Conservation (phyloP, 2,113 vertebrate genomes). For the Pungitius pungitius region DNA sequence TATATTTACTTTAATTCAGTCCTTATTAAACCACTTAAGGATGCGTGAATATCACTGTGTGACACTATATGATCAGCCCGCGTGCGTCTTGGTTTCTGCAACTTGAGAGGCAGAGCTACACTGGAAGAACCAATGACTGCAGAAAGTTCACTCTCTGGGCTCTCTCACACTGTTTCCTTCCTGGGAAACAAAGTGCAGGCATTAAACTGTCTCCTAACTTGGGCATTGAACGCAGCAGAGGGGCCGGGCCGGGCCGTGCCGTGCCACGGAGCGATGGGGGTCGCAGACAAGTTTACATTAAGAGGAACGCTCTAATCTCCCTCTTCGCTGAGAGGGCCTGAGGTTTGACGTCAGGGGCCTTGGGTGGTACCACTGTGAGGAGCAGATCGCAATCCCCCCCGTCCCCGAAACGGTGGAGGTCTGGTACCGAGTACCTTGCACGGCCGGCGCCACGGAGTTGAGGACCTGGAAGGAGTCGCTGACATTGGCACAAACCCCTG, state of each 20-base stretch:
- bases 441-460: conserved; percentile 86
- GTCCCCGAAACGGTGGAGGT: no score
- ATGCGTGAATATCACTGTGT: neutral
- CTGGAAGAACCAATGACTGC: conserved; percentile 12
- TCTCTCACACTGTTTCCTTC: conserved; percentile 41
- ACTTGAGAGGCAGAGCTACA: neutral
- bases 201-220: conserved; percentile 86
- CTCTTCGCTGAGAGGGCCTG: conserved; percentile 29
- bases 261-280: conserved; percentile 6
- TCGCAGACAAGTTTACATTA: conserved; percentile 67
- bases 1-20: neutral
- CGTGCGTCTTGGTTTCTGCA: neutral
- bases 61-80: neutral
- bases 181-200: conserved; percentile 68
- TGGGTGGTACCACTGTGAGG: conserved; percentile 45
- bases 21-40: neutral
- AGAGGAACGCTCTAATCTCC: conserved; percentile 76
- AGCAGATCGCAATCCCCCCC: conserved; percentile 52
- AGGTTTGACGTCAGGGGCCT: conserved; percentile 35
- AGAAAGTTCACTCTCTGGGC: conserved; percentile 32
- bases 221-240: conserved; percentile 79
- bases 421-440: no score
- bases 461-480: conserved; percentile 90
- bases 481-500: conserved; percentile 94
- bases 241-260: conserved; percentile 49